Evolutionary conservation across 2,113 vertebrate species (phyloP), one percentile per base, ranked within the genome.

Genomic region (Calyptommatus sinebrachiatus): DNA sequence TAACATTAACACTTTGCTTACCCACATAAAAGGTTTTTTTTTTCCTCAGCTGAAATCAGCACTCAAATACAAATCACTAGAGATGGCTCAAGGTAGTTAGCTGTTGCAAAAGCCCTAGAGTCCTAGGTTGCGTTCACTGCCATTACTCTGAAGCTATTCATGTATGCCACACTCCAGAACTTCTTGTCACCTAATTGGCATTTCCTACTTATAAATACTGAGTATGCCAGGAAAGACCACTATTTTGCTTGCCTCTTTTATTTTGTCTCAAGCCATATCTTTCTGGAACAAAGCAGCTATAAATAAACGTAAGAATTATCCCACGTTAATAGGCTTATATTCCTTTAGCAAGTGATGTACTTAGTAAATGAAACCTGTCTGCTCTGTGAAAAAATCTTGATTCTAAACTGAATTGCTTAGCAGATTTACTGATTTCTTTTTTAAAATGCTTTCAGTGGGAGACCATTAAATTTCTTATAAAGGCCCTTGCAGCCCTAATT

Each of bases 391-490:
- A 88, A 91, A 90, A 89, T 87, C 89, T 89, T 80, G 80, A 86
- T 88, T 87, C 35, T 12, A 74, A 84, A 80, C 78, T 83, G 88
- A 88, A 86, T 63, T 67, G 68, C 24, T 66, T 31, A 81, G 65
- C 74, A 82, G 80, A 85, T 91, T 87, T 85, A 73, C 79, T 84
- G 60, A 80, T 89, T 79, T 76, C 87, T 83, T 82, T 84, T 76
- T 88, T 83, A 81, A 84, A 81, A 85, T 73, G 62, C 73, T 78
- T 88, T 87, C 20, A 3, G 73, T 83, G 79, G 63, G 82, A 90
- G 89, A 86, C 75, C 66, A 77, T 90, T 76, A 82, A 48, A 57
- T 87, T 90, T 91, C 83, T 84, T 86, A 62, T 88, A 91, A 92
- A 91, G 88, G 16, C 28, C n/a, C 22, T 26, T 68, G 46, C 16